These are phyloP conservation scores for Crocuta crocuta DNA, from an alignment of 2,113 vertebrate genomes.

Conservation along the genomic window DNA sequence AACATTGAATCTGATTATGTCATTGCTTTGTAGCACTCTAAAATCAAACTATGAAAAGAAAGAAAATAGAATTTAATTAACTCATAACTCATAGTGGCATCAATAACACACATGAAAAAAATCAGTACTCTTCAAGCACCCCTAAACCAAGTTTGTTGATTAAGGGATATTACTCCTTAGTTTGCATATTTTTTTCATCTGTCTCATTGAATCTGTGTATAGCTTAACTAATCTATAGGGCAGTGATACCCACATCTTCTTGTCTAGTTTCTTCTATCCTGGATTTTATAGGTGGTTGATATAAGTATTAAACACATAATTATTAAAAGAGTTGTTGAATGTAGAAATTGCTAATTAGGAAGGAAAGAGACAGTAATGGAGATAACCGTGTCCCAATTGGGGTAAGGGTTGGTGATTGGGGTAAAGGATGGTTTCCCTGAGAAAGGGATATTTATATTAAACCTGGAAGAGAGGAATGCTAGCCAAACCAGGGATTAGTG, in stretches of 20 bases:
- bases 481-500: neutral
- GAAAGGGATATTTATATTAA: neutral
- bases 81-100: slow-evolving; percentile 64
- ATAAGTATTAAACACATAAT: neutral
- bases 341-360: neutral
- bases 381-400: neutral
- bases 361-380: neutral
- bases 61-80: slow-evolving; percentile 79
- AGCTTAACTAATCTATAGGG: neutral
- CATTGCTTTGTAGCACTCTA: slow-evolving; percentile 53
- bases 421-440: neutral
- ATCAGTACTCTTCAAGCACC: slow-evolving; percentile 35
- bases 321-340: neutral
- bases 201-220: neutral
- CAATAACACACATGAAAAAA: slow-evolving; percentile 47
- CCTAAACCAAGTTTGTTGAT: slow-evolving; percentile 56
- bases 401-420: neutral
- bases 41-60: slow-evolving; percentile 68
- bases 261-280: neutral
- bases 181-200: neutral
- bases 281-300: neutral
- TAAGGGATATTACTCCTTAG: neutral
- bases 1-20: slow-evolving; percentile 71
- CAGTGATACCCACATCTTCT: neutral
- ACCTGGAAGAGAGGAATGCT: neutral